A percentile compares a stretch with the other conserved stretches of the same genome.
These are phyloP conservation scores for Aporophyla nigra DNA, from an alignment of 2,888 invertebrate genomes.

Conservation along the genomic window DNA sequence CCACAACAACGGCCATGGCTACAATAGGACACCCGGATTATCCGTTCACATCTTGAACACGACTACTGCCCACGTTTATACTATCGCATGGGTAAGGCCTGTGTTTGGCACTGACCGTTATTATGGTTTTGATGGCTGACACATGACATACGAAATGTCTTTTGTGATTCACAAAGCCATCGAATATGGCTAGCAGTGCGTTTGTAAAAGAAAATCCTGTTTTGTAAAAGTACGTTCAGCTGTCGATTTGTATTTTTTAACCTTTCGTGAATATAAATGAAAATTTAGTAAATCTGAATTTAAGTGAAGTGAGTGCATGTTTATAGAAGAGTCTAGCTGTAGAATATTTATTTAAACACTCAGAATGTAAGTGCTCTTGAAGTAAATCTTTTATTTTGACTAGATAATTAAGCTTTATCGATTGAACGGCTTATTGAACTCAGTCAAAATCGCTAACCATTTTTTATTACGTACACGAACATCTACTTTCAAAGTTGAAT, in stretches of 20 bases:
- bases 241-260: not conserved
- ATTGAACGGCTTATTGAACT: constrained; percentile 5
- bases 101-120: constrained; percentile 3
- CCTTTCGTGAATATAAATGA: not conserved
- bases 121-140: constrained; percentile 4
- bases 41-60: constrained; percentile 31
- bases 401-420: constrained; percentile 7
- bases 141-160: not conserved
- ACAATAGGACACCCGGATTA: constrained; percentile 47
- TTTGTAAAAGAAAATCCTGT: not conserved
- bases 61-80: constrained; percentile 10
- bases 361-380: not conserved
- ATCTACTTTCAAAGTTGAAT: constrained; percentile 40
- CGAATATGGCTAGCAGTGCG: not conserved
- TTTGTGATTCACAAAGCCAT: not conserved
- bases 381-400: constrained; percentile 9
- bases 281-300: not conserved
- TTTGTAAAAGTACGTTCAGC: not conserved
- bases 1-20: constrained; percentile 17
- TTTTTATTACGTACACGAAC: constrained; percentile 25
- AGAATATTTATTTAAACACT: constrained; percentile 12
- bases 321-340: not conserved
- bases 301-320: not conserved
- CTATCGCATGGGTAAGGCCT: not conserved
- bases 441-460: constrained; percentile 7